Percentiles rank a stretch among this genome's conserved stretches.
These are phyloP conservation scores for Habroteleia sp. DNA, from an alignment of 2,888 invertebrate genomes.

Conservation along the genomic window DNA sequence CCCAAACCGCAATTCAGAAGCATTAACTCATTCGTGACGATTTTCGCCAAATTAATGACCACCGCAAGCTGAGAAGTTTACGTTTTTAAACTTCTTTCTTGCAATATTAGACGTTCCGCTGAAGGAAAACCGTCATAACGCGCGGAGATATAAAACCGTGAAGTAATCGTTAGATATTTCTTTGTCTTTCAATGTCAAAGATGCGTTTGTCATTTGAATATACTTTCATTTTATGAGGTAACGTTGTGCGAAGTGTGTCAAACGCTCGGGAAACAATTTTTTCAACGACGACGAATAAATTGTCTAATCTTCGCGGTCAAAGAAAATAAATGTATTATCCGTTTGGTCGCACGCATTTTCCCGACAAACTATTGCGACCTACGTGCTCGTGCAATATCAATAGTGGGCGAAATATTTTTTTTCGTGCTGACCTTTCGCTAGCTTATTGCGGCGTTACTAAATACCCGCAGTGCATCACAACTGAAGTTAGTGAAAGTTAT, in stretches of 20 bases:
- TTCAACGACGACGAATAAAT: conserved; percentile 25
- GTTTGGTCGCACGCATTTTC: conserved; percentile 39
- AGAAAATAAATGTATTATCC: conserved; percentile 50
- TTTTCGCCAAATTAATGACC: conserved; percentile 33
- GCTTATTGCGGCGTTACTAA: conserved; percentile 61
- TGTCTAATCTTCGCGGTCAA: conserved; percentile 46
- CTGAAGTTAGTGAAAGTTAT: conserved; percentile 60
- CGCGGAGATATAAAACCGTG: conserved; percentile 15
- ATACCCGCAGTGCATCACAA: conserved; percentile 59
- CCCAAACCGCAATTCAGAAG: conserved; percentile 25
- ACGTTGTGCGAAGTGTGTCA: conserved; percentile 53
- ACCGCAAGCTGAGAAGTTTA: conserved; percentile 26
- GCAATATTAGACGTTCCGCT: conserved; percentile 17
- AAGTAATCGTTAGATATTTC: conserved; percentile 46
- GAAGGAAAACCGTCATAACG: conserved; percentile 27
- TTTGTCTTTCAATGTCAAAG: conserved; percentile 60
- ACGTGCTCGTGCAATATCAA: conserved; percentile 66
- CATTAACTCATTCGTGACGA: conserved; percentile 22
- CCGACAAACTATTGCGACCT: conserved; percentile 32
- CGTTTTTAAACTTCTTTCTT: conserved; percentile 28
- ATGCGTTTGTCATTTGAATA: conserved; percentile 48
- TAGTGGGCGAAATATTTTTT: conserved; percentile 73
- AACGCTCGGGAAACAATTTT: conserved; percentile 26
- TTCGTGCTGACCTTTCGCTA: conserved; percentile 71
- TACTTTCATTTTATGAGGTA: conserved; percentile 59